Conservation (phyloP, 53 echinoderm and acorn worm species). For the Stichopus horrens region DNA sequence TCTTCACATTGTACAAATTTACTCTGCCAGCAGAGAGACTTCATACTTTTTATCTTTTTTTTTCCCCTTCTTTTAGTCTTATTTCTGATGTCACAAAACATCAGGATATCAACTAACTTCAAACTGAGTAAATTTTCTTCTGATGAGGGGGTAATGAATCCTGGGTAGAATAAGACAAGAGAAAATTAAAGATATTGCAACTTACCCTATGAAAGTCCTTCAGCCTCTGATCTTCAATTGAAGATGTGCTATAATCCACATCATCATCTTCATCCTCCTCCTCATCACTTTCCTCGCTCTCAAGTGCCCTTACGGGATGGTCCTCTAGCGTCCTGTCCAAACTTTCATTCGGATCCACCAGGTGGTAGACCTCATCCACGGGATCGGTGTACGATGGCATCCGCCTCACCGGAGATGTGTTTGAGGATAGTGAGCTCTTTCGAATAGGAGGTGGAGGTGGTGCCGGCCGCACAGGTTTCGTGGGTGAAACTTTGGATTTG, state of each 20-base stretch:
- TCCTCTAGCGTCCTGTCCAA: neutral
- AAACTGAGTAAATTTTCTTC: no score
- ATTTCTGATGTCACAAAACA: neutral
- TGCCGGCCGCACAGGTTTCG: slow-evolving; percentile 31
- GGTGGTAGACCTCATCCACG: neutral
- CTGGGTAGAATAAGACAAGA: no score
- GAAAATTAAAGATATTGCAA: neutral
- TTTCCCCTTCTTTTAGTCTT: neutral
- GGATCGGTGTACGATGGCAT: slow-evolving; percentile 39
- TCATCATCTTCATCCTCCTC: slow-evolving; percentile 56
- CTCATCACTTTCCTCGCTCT: neutral
- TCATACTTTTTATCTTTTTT: no score
- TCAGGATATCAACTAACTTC: neutral
- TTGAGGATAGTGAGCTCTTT: slow-evolving; percentile 9
- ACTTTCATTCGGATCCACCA: neutral
- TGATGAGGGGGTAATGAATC: no score
- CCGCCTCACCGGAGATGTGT: slow-evolving; percentile 22
- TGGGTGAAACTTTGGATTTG: slow-evolving; percentile 13
- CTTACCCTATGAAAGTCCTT: slow-evolving; percentile 26
- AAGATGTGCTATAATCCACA: slow-evolving; percentile 46
- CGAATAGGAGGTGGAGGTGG: slow-evolving; percentile 26
- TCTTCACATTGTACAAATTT: no score
- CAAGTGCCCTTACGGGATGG: neutral
- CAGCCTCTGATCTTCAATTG: slow-evolving; percentile 46
- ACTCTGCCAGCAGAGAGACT: no score